Base-by-base conservation (phyloP, 2,888 invertebrate species). In the Hyposoter dolosus region DNA sequence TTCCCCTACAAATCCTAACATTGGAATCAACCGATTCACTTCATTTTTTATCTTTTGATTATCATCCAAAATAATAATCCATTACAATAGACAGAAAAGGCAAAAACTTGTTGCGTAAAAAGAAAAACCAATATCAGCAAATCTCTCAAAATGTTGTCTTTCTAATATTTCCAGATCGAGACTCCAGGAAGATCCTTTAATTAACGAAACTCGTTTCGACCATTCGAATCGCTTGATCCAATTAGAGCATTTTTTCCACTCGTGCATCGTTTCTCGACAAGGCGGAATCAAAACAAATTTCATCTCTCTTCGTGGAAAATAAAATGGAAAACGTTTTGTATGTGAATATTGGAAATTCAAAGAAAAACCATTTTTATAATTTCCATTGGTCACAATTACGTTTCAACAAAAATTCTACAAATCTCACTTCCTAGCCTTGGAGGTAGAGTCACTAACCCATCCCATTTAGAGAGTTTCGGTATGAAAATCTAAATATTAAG, bases 181-280 rank as follows among this genome's bases (percentile, higher is more conserved):
- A 72, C 78, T 43, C 78, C 50, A 28, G 66, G 43, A 19, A 68
- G 77, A 82, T 75, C 77, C 84, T 87, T 87, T 86, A 81, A 83
- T 88, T 91, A 92, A 92, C 91, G 91, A 90, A 92, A 91, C 91
- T 92, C 92, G 89, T 92, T 92, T 90, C 90, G 88, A 82, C 89
- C 88, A 89, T 90, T 90, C 91, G 90, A 90, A 90, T 87, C 89
- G 89, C 90, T 88, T 91, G 89, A 92, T 92, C 92, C 92, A 93
- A 93, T 93, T 93, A 93, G 89, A 92, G 91, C 90, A 91, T 92
- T 92, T 92, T 93, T 90, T 60, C 40, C 92, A 90, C 85, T 87
- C 85, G 68, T 35, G 63, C 78, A 82, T 80, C 72, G n/a, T n/a
- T 47, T 74, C 63, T 72, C 69, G 78, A 63, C 40, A 45, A 1